Percentiles rank a stretch among this genome's conserved stretches.
Evolutionary conservation across 2,113 vertebrate species (phyloP).

Genomic region (Dissostichus mawsoni): DNA sequence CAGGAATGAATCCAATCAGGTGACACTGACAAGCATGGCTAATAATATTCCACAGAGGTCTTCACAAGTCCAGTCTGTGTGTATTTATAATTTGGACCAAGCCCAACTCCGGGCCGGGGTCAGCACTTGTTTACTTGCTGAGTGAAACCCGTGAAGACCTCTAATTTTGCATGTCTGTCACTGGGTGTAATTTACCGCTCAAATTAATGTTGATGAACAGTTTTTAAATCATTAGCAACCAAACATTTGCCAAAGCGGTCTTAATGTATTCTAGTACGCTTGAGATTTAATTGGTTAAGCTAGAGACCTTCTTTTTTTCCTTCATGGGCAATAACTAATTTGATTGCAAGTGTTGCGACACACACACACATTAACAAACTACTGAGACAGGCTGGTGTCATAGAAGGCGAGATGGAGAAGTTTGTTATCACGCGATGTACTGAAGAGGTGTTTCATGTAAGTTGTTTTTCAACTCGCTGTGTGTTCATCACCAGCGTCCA

Average conservation of each 20-base stretch:
- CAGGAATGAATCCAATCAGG: not conserved
- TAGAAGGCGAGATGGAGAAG: slow-evolving; percentile 36
- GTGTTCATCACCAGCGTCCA: slow-evolving; percentile 52
- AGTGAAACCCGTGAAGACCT: not conserved
- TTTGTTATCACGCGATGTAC: slow-evolving; percentile 37
- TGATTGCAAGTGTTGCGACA: not conserved
- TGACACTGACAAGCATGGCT: not conserved
- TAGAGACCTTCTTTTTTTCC: not conserved
- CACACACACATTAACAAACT: not conserved
- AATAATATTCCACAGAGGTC: not conserved
- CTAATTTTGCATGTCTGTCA: not conserved
- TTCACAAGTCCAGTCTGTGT: too few relatives aligned
- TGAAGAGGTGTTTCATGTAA: slow-evolving; percentile 63
- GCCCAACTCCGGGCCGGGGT: not conserved
- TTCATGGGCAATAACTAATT: not conserved
- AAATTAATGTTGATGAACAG: not conserved
- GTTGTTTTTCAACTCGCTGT: slow-evolving; percentile 50
- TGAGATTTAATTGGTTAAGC: not conserved
- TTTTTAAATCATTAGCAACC: not conserved
- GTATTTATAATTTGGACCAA: not conserved
- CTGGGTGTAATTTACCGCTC: not conserved
- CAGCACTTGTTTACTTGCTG: not conserved
- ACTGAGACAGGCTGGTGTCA: slow-evolving; percentile 27
- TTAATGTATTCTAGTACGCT: not conserved
- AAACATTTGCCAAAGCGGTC: too few relatives aligned